These are phyloP conservation scores for Darevskia nairensis DNA, from an alignment of 2,797 vertebrate genomes.

Conservation along the genomic window DNA sequence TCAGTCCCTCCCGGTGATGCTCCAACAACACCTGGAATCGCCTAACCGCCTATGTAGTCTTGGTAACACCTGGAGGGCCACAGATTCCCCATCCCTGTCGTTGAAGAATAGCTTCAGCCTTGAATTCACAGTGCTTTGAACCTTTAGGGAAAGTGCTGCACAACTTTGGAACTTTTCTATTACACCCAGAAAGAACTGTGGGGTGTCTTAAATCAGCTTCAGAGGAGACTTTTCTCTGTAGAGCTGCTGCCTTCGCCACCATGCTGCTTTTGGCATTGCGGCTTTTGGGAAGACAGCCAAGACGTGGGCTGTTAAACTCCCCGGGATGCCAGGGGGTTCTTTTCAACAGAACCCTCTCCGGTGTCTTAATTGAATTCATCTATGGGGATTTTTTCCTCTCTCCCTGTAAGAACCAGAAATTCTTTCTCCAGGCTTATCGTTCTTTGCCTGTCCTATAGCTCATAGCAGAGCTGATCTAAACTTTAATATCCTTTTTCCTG, in stretches of 20 bases:
- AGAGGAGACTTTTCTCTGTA: conserved; percentile 9
- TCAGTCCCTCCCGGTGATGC: too few relatives aligned
- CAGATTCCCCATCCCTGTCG: too few relatives aligned
- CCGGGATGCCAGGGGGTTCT: conserved; percentile 37
- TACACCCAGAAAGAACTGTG: conserved; percentile 2
- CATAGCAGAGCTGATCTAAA: not conserved
- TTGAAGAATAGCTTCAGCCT: too few relatives aligned
- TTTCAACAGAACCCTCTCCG: not conserved
- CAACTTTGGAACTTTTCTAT: too few relatives aligned
- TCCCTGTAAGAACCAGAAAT: conserved; percentile 21
- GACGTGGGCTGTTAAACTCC: conserved; percentile 32
- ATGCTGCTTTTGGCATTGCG: conserved; percentile 39
- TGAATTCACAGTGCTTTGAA: not conserved
- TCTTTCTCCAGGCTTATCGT: not conserved
- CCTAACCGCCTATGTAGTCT: too few relatives aligned
- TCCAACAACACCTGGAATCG: too few relatives aligned
- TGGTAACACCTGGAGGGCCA: too few relatives aligned
- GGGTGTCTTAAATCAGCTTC: conserved; percentile 53
- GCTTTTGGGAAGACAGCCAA: conserved; percentile 29
- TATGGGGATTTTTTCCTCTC: conserved; percentile 2
- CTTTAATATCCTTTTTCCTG: conserved; percentile 26
- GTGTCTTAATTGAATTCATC: conserved; percentile 24
- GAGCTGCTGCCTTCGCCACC: conserved; percentile 35
- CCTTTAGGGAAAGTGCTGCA: not conserved
- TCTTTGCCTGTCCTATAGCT: conserved; percentile 22